Evolutionary conservation across 1,140 invertebrate species (phyloP), one percentile per base, ranked within the genome.

Genomic region (Marisa cornuarietis): DNA sequence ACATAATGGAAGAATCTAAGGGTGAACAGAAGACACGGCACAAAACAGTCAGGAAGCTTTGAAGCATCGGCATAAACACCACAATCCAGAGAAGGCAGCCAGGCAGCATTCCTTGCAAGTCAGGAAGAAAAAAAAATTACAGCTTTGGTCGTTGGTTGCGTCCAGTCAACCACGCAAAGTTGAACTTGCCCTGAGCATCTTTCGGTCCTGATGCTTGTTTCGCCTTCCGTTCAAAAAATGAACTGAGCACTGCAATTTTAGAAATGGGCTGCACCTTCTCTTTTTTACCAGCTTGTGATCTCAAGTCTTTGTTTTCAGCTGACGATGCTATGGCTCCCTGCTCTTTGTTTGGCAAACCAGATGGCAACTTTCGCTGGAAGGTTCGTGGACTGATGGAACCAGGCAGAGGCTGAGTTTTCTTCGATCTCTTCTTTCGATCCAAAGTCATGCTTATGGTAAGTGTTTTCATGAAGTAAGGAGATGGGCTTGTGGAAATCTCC

Each of bases 141-240:
- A 65, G n/a, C 42, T 77, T 77, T 20, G 76, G 51, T 42, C 42
- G 62, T 26, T 51, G 76, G 24, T 51, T 54, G 42, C 76, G 76
- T 26, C 63, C 76, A 16, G n/a, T 77, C 49, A 77, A 20, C 63
- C 76, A 77, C 13, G 22, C 65, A 63, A 77, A 49, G 63, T 51
- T 66, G 63, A 77, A 69, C 51, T 77, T 77, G 63, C 63, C 18
- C 20, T 24, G 20, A 22, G 6, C 65, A 20, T 77, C 68, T 42
- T 69, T 62, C 22, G 65, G 54, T 8, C 75, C 71, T 11, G 83
- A 76, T 83, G 81, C 75, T 20, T 84, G 83, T 16, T 85, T 87
- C 63, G 87, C 85, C 79, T 88, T 89, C 68, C 86, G 84, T 78
- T 89, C 88, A 85, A 89, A 89, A 76, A 87, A 88, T 6, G 87